Base-by-base conservation (phyloP, 2,888 invertebrate genomes). In the Chaetogeoica ovagalla region DNA sequence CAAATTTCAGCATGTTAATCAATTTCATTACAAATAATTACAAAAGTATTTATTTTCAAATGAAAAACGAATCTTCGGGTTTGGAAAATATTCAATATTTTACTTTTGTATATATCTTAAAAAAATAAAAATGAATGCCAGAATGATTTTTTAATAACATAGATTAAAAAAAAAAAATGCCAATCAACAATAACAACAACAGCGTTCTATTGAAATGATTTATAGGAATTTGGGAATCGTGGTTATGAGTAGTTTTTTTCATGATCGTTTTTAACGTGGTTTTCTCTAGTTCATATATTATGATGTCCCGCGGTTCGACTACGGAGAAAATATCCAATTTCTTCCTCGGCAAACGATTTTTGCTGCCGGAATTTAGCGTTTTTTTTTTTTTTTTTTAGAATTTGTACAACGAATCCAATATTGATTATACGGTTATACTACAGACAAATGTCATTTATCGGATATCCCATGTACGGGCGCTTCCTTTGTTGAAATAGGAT, bases 181-280 rank as follows among this genome's bases (percentile, higher is more conserved):
- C n/a, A n/a, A n/a, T n/a, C n/a, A 55, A 55, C 17, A 73, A 30
- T 19, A 52, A 63, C 5, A 52, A 23, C 21, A 55, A 52, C 17
- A 48, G 15, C 19, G 21, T 2, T 63, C 21, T 37, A 48, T 63
- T 9, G 37, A 65, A 55, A 74, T 17, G 63, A 74, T 74, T 74
- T 74, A 63, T 65, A 55, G 63, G n/a, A 37, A 55, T 55, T 55
- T 39, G 43, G 6, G 9, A 39, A 74, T 39, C 15, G 17, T 63
- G 52, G n/a, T 74, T 74, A 55, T 65, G 37, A 37, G 74, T n/a
- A 43, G 2, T 43, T 74, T 65, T 74, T 72, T 65, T 65, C 21
- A 21, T 11, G 63, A 52, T 65, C 9, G 39, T 74, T 55, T 63
- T 74, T 21, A 19, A 72, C 23, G 48, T 17, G 9, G 1, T 52